Evolutionary conservation across 2,113 vertebrate species (phyloP).

Genomic region (Platysteira castanea): DNA sequence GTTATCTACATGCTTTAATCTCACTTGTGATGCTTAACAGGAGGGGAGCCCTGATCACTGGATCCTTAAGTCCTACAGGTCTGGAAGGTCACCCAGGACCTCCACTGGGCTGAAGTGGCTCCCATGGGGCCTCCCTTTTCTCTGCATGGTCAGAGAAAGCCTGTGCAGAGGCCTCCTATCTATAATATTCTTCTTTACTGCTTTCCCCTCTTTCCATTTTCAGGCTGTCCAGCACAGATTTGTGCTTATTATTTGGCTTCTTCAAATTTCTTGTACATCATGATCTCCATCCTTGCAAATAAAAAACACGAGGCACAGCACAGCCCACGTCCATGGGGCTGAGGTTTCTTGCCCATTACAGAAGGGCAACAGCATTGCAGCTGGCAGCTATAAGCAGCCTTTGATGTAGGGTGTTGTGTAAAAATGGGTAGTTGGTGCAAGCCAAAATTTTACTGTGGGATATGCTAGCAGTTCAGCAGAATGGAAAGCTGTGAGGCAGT

Average conservation of each 20-base stretch:
- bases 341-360: neutral
- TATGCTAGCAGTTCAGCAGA: neutral
- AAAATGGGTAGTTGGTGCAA: neutral
- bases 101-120: neutral
- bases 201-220: neutral
- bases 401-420: neutral
- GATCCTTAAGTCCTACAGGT: neutral
- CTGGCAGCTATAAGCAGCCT: neutral
- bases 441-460: neutral
- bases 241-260: neutral
- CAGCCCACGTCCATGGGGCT: neutral
- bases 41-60: neutral
- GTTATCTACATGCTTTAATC: neutral
- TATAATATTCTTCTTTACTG: neutral
- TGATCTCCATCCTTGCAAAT: neutral
- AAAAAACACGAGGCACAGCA: neutral
- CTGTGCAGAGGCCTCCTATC: neutral
- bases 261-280: neutral
- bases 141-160: neutral
- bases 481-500: neutral
- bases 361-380: neutral
- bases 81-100: neutral
- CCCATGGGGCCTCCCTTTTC: neutral
- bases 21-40: neutral
- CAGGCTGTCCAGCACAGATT: neutral